Conservation (phyloP, 1,140 invertebrate genomes). For the Atta texana region DNA sequence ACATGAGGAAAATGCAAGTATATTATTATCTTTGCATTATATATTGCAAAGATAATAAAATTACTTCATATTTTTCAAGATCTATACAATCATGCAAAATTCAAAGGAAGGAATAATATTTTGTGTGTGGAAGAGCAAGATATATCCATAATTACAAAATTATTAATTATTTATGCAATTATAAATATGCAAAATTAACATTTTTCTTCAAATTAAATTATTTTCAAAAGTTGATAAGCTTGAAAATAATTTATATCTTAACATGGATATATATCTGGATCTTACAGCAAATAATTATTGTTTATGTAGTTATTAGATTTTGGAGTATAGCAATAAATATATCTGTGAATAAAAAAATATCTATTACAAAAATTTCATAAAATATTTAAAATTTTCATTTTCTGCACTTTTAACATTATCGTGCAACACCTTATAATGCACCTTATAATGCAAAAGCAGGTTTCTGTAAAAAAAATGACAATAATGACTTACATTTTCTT, state of each 20-base stretch:
- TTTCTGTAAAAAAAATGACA: conserved; percentile 34
- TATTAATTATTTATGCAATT: neutral
- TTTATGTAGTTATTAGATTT: conserved; percentile 26
- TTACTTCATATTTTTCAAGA: neutral
- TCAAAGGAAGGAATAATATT: conserved; percentile 51
- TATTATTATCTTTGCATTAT: conserved; percentile 45
- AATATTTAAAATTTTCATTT: conserved; percentile 29
- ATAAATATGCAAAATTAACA: neutral
- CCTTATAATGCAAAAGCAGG: conserved; percentile 46
- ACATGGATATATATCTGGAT: conserved; percentile 59
- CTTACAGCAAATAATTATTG: conserved; percentile 33
- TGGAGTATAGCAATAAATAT: conserved; percentile 21
- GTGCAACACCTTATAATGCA: conserved; percentile 35
- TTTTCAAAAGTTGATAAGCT: neutral
- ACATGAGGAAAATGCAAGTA: conserved; percentile 60
- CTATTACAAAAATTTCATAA: conserved; percentile 52
- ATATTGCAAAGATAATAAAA: conserved; percentile 59
- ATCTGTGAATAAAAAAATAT: conserved; percentile 61
- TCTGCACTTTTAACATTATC: conserved; percentile 30
- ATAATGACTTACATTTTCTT: conserved; percentile 55
- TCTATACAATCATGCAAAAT: conserved; percentile 39
- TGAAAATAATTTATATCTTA: conserved; percentile 18
- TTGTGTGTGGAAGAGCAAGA: conserved; percentile 50
- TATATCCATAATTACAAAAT: conserved; percentile 61
- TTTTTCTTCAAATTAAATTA: neutral